Evolutionary conservation across 2,113 vertebrate genomes (phyloP).

Genomic region (Haemorhous mexicanus): DNA sequence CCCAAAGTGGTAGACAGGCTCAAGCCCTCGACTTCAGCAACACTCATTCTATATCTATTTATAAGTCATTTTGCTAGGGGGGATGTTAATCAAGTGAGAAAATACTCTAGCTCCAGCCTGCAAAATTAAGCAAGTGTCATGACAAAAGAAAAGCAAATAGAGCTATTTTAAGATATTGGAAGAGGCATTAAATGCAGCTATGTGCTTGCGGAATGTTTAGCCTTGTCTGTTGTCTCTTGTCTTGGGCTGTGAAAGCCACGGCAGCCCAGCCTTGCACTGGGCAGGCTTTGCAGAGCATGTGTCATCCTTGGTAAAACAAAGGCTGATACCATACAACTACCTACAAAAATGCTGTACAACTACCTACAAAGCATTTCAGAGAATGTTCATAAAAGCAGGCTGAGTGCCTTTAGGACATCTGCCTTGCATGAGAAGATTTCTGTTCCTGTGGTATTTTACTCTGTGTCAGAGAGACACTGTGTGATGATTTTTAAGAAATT

Average conservation of each 20-base stretch:
- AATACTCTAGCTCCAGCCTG: neutral
- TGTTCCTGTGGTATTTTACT: neutral
- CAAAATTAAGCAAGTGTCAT: neutral
- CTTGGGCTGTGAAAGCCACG: accelerated
- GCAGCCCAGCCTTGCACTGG: neutral
- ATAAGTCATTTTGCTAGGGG: neutral
- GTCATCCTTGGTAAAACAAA: neutral
- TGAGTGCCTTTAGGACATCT: neutral
- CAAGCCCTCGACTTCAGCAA: neutral
- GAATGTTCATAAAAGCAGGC: neutral
- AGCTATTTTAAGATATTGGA: neutral
- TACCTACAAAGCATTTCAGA: neutral
- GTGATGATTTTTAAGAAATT: neutral
- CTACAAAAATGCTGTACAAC: neutral
- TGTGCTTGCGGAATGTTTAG: neutral
- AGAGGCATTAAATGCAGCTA: neutral
- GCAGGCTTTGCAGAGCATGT: neutral
- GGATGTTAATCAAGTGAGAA: constrained; percentile 15
- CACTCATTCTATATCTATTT: neutral
- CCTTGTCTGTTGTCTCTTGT: neutral
- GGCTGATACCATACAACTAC: neutral
- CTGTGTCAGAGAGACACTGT: accelerated
- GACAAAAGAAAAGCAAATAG: constrained; percentile 14
- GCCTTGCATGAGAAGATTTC: neutral
- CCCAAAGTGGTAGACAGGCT: constrained; percentile 8